Conservation (phyloP, 2,113 vertebrate genomes). For the Talpa occidentalis region DNA sequence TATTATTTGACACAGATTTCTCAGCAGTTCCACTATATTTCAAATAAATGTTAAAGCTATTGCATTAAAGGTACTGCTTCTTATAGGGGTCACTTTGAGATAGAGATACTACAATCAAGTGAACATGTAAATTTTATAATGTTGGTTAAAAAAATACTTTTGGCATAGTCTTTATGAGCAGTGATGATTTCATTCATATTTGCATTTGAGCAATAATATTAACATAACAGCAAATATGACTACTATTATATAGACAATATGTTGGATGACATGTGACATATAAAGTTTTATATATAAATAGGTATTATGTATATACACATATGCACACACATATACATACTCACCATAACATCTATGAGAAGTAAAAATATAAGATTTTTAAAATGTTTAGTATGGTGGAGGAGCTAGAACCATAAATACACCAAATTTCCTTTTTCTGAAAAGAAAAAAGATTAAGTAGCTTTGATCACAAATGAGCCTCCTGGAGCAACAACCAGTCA, state of each 20-base stretch:
- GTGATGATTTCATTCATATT: neutral
- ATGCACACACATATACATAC: neutral
- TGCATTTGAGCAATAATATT: neutral
- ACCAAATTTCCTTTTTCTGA: neutral
- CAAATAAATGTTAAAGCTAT: neutral
- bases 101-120: neutral
- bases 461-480: neutral
- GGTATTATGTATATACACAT: neutral
- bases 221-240: neutral
- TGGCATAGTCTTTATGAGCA: neutral
- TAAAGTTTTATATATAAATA: neutral
- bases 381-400: neutral
- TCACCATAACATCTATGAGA: neutral
- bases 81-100: neutral
- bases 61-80: neutral
- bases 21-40: neutral
- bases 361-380: neutral
- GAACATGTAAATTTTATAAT: neutral
- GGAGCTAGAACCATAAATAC: neutral
- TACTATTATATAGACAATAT: neutral
- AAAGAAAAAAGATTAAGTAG: constrained; percentile 12
- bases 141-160: neutral
- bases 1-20: neutral
- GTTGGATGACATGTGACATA: neutral
- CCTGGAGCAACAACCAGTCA: neutral